phyloP scores from a whole-genome alignment of 2,797 vertebrate species.

The Paratrypauchen microcephalus region DNA sequence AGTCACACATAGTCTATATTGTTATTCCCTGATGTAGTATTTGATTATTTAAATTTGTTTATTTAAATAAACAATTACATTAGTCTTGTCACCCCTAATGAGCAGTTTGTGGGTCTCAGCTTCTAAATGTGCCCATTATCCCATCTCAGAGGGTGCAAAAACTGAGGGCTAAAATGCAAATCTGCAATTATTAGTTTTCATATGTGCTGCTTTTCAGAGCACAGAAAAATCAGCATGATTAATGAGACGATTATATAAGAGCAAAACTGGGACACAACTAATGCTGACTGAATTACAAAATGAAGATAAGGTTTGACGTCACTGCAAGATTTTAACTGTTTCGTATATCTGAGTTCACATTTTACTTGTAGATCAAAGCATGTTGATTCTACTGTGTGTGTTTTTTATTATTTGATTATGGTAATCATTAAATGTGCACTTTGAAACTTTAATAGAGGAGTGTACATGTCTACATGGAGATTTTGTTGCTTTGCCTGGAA shows the following conservation, averaged over 20 bases:
- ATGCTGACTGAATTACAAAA: constrained; percentile 56
- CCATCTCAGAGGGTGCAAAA: constrained; percentile 40
- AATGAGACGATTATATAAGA: constrained; percentile 65
- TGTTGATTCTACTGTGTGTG: not conserved
- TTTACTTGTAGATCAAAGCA: not conserved
- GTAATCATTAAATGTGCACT: too few relatives aligned
- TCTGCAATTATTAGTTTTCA: constrained; percentile 51
- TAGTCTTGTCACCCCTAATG: constrained; percentile 9
- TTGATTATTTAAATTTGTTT: not conserved
- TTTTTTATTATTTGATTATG: not conserved
- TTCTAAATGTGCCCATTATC: constrained; percentile 45
- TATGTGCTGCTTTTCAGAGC: constrained; percentile 46
- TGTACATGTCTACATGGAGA: too few relatives aligned
- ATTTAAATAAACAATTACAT: constrained; percentile 14
- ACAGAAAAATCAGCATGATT: constrained; percentile 66
- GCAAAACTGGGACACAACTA: constrained; percentile 57
- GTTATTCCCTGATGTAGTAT: not conserved
- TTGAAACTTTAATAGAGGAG: too few relatives aligned
- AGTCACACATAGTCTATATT: not conserved
- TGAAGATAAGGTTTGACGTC: constrained; percentile 43
- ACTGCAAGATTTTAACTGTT: constrained; percentile 27
- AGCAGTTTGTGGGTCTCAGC: constrained; percentile 12
- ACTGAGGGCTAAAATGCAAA: constrained; percentile 49
- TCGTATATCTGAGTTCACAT: not conserved
- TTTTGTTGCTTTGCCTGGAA: too few relatives aligned